Evolutionary conservation across 1,140 invertebrate genomes (phyloP).

Genomic region (Melipona quadrifasciata): DNA sequence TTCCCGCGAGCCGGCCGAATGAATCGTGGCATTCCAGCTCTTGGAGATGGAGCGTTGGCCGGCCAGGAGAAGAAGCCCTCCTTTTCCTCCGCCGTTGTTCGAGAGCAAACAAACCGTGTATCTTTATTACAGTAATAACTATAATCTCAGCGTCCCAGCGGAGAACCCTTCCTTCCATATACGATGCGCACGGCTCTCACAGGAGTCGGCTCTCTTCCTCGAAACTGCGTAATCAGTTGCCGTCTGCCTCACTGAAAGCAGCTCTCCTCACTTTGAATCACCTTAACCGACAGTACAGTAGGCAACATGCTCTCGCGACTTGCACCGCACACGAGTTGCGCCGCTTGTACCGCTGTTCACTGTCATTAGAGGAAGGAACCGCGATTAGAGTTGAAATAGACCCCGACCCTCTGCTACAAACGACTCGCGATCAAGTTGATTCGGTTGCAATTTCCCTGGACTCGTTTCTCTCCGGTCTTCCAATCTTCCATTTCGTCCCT

Average conservation of each 20-base stretch:
- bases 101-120: conserved; percentile 71
- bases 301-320: conserved; percentile 6
- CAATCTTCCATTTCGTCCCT: too few species aligned
- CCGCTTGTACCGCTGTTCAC: neutral
- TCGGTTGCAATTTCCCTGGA: conserved; percentile 29
- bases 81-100: conserved; percentile 44
- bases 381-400: conserved; percentile 48
- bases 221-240: conserved; percentile 61
- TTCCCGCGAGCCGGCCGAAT: conserved; percentile 46
- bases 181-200: conserved; percentile 10
- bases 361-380: conserved; percentile 42
- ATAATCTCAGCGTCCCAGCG: conserved; percentile 64
- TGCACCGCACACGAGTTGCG: neutral
- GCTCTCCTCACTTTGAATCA: conserved; percentile 59
- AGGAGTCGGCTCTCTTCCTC: conserved; percentile 49
- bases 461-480: neutral
- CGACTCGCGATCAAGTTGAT: conserved; percentile 41
- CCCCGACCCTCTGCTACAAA: conserved; percentile 13
- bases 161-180: conserved; percentile 47
- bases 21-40: conserved; percentile 59
- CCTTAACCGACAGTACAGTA: conserved; percentile 43
- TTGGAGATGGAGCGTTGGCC: neutral
- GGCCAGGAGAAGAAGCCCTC: neutral
- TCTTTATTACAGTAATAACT: conserved; percentile 74
- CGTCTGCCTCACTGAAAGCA: conserved; percentile 47